Evolutionary conservation across 2,113 vertebrate genomes (phyloP).

Genomic region (Caloenas nicobarica): DNA sequence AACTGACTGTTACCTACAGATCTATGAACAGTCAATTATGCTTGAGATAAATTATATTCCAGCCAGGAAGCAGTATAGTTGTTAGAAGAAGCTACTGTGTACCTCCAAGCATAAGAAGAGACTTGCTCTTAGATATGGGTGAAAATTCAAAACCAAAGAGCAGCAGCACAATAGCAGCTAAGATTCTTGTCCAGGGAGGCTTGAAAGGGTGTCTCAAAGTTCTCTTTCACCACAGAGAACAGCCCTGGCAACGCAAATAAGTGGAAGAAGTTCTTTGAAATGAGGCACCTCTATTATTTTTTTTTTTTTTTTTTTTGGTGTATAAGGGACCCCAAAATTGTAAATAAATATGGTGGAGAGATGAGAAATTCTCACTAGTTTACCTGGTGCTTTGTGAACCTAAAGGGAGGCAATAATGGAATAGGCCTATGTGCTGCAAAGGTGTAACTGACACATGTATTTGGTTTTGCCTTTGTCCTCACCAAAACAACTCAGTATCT

Average conservation of each 20-base stretch:
- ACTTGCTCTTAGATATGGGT: not conserved
- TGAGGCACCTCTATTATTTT: not conserved
- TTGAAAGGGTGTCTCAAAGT: not conserved
- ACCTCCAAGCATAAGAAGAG: not conserved
- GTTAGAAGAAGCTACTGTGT: not conserved
- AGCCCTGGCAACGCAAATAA: not conserved
- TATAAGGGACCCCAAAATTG: not conserved
- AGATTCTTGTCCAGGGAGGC: not conserved
- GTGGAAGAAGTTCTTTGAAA: not conserved
- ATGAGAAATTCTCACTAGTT: not conserved
- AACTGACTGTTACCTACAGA: not conserved
- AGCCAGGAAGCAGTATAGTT: not conserved
- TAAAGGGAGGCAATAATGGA: not conserved
- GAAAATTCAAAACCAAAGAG: not conserved
- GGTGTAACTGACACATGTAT: not conserved
- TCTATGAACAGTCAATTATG: not conserved
- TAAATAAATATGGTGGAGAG: not conserved
- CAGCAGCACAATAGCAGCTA: not conserved
- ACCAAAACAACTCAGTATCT: not conserved
- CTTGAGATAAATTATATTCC: not conserved
- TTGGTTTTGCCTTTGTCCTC: not conserved
- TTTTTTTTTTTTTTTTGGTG: not conserved
- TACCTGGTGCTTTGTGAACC: not conserved
- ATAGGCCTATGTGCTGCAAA: not conserved
- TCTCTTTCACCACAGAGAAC: not conserved